phyloP scores from a whole-genome alignment of 1,140 invertebrate species.

The Oryzaephilus surinamensis region DNA sequence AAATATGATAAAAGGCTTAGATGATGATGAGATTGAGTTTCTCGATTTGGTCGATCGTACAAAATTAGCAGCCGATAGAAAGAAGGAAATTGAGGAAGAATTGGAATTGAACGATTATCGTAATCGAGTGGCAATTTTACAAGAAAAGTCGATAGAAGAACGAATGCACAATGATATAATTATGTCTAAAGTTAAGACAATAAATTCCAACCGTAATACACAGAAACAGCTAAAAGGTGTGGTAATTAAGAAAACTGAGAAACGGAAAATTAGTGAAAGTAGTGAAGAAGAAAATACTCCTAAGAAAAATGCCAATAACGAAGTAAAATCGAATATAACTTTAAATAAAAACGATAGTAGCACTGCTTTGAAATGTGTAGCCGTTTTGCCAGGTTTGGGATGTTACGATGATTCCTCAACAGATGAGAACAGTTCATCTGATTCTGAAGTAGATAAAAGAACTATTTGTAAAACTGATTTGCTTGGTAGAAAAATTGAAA shows the following conservation, averaged over 20 bases:
- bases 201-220: conserved; percentile 32
- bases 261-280: conserved; percentile 4
- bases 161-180: conserved; percentile 46
- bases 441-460: conserved; percentile 44
- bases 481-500: conserved; percentile 43
- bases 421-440: conserved; percentile 49
- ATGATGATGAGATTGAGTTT: conserved; percentile 92
- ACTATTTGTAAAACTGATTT: conserved; percentile 41
- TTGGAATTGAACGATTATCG: conserved; percentile 75
- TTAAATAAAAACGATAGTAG: not conserved
- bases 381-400: conserved; percentile 65
- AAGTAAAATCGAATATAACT: too few relatives aligned
- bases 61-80: conserved; percentile 72
- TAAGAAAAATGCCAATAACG: not conserved
- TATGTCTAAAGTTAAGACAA: conserved; percentile 19
- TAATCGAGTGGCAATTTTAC: conserved; percentile 62
- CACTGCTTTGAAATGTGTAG: conserved; percentile 52
- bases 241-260: conserved; percentile 43
- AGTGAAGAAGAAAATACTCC: conserved; percentile 14
- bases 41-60: conserved; percentile 78
- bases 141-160: conserved; percentile 62
- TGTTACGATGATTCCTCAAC: conserved; percentile 59
- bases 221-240: conserved; percentile 48
- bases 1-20: conserved; percentile 88
- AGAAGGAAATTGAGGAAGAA: conserved; percentile 69